Base-by-base conservation (phyloP, 2,797 vertebrate species). In the Anableps anableps region DNA sequence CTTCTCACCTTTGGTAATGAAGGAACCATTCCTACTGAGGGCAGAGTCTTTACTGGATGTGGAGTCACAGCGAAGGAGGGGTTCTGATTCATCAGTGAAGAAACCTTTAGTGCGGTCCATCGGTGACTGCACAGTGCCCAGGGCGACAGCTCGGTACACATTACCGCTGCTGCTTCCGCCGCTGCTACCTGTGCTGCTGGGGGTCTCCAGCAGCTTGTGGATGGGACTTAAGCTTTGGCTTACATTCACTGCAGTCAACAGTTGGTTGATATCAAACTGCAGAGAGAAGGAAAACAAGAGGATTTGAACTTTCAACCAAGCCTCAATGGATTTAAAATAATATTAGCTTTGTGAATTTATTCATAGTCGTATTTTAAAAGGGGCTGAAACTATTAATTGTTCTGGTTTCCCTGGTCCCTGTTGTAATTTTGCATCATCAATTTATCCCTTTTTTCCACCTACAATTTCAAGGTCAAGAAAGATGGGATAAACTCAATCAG, bases 21-120 rank as follows among this genome's bases (percentile, higher is more conserved):
- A 99, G 86, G 98, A 99, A 86, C 98, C 97, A 0, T 96, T 99
- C 88, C 98, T 96, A 94, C 97, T 99, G 82, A 99, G 97, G 9
- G 97, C 97, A 0, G 98, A 99, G 91, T 98, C 98, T 83, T 98
- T 98, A 17, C 98, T 99, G 89, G 98, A 99, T 43, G 98, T 98
- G 80, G 98, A 99, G 94, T 99, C 98, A 1, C 98, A 99, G 84
- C 98, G 97, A 74, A 99, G 96, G 79, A 99, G 96, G 0, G 98
- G 98, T 91, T 99, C 98, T 0, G 98, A 98, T 89, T 99, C 98
- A 0, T 99, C 98, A 0, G 96, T 93, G 29, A 99, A 99, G 95
- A 99, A 99, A 83, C 97, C 95, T 87, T 98, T 99, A 83, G 90
- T 95, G 84, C 97, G 97, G 80, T 99, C 97, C 0, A 97, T 93